Conservation (phyloP, 2,113 vertebrate genomes). For the Sorex araneus region DNA sequence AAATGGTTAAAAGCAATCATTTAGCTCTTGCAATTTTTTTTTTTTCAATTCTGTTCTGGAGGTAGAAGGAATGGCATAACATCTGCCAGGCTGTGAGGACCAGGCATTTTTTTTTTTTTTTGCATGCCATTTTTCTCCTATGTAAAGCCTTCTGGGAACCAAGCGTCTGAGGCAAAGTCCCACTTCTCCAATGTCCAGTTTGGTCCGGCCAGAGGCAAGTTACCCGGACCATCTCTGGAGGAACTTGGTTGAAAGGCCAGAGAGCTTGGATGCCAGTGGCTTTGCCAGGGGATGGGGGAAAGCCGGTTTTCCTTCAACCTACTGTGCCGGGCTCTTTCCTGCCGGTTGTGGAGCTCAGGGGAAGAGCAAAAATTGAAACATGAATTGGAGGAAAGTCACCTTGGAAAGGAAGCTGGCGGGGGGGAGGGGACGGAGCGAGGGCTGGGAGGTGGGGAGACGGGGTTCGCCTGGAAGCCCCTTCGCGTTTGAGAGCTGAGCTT, state of each 20-base stretch:
- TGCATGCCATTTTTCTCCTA: background rate
- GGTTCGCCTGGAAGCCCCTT: background rate
- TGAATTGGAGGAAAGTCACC: slow-evolving; percentile 14
- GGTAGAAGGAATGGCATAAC: background rate
- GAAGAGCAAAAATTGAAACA: slow-evolving; percentile 73
- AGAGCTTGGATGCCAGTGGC: background rate
- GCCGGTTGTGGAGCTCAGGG: background rate
- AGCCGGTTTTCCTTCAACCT: slow-evolving; percentile 72
- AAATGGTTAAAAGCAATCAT: background rate
- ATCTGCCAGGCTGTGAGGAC: background rate
- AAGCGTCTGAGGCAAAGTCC: background rate
- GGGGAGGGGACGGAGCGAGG: background rate
- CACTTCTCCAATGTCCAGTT: slow-evolving; percentile 44
- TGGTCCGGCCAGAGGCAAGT: background rate
- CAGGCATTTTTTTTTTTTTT: background rate
- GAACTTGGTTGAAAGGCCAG: slow-evolving; percentile 39
- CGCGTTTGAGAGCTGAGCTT: background rate
- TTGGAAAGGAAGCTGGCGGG: background rate
- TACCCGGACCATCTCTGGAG: background rate
- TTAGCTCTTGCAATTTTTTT: slow-evolving; percentile 12
- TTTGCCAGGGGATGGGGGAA: slow-evolving; percentile 35
- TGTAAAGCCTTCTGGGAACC: slow-evolving; percentile 13
- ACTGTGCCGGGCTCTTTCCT: background rate
- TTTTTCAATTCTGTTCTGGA: background rate
- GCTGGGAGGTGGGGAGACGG: background rate